Evolutionary conservation across 2,113 vertebrate genomes (phyloP).

Genomic region (Rostratula benghalensis): DNA sequence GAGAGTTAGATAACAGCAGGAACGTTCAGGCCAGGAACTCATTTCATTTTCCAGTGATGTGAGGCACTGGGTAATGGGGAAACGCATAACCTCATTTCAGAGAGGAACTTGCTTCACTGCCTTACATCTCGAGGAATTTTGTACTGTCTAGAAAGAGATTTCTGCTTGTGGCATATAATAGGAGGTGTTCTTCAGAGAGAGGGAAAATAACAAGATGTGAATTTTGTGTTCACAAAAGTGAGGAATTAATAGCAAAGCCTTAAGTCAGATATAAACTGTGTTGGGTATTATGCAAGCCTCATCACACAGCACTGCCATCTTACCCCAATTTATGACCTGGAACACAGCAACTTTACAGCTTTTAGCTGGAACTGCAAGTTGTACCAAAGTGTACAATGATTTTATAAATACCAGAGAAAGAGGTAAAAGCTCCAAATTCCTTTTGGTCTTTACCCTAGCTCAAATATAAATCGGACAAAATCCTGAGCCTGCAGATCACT

Average conservation of each 20-base stretch:
- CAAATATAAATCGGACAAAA: background rate
- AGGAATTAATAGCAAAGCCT: slow-evolving; percentile 29
- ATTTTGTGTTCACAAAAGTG: slow-evolving; percentile 4
- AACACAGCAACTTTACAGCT: slow-evolving; percentile 56
- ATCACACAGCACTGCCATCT: slow-evolving; percentile 53
- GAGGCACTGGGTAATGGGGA: slow-evolving; percentile 10
- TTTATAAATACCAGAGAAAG: background rate
- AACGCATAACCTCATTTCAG: background rate
- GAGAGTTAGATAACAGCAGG: slow-evolving; percentile 63
- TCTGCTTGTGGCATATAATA: background rate
- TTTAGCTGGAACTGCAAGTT: background rate
- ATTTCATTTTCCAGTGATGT: slow-evolving; percentile 42
- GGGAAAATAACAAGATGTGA: background rate
- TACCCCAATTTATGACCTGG: slow-evolving; percentile 66
- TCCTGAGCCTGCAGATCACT: background rate
- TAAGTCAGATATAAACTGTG: background rate
- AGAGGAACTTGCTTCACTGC: background rate
- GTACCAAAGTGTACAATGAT: background rate
- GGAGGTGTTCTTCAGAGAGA: background rate
- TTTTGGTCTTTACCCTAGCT: background rate
- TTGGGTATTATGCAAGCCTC: slow-evolving; percentile 51
- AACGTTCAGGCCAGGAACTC: slow-evolving; percentile 20
- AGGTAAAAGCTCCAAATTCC: background rate
- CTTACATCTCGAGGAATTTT: background rate
- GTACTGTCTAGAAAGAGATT: background rate